Evolutionary conservation across 2,888 invertebrate genomes (phyloP), one percentile per base, ranked within the genome.

Genomic region (Oxytorus armatus): DNA sequence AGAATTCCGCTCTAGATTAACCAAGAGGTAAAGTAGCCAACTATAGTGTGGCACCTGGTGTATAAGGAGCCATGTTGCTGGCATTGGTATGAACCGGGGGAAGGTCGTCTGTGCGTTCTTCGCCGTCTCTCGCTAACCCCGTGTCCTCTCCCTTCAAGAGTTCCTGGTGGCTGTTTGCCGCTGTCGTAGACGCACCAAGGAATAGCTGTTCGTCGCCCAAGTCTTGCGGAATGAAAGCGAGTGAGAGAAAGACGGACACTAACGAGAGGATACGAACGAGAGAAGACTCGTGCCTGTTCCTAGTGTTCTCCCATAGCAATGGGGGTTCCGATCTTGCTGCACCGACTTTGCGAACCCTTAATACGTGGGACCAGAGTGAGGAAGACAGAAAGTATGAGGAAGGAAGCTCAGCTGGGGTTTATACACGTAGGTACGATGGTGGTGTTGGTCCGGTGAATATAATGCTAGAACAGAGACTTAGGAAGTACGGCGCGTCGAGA

Each of bases 401-500:
- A 14, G 39, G 65, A 18, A 57, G 78, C 69, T 57, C 69, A 77
- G 76, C 63, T 77, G 49, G 57, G n/a, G n/a, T n/a, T 74, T 16
- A 53, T 51, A 42, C 68, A 49, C 59, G 47, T 49, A 21, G 49
- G 21, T 49, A 29, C 53, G 16, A 51, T 16, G 47, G 65, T 75
- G 39, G 69, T 59, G 57, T 85, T 85, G 85, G 84, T 83, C 78
- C 80, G 84, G 51, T 69, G 70, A 59, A 82, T 84, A 83, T 86
- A 88, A 87, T 82, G 85, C 86, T 82, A 84, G 85, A 87, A 78
- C 85, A 89, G 89, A 89, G 89, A 89, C 88, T 89, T 89, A 86
- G 88, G 86, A 89, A 89, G 89, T 87, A 76, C 76, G 86, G 87
- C 86, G 86, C 89, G 90, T 90, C 90, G 90, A 90, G 90, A 91